Percentiles rank a stretch among this genome's conserved stretches.
These are phyloP conservation scores for Tamandua tetradactyla DNA, from an alignment of 2,797 vertebrate species.

Conservation along the genomic window DNA sequence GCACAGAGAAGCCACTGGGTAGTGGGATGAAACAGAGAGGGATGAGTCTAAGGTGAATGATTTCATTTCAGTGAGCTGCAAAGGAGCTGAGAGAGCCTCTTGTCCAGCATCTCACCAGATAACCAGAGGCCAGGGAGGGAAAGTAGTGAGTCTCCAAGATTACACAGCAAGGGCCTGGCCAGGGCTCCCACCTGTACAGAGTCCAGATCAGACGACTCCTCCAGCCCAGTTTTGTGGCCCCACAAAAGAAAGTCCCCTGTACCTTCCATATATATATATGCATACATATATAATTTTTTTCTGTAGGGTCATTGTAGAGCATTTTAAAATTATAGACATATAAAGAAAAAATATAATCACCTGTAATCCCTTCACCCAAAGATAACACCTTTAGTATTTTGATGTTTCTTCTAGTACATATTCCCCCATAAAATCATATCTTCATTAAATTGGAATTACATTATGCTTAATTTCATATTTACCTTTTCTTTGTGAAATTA, in stretches of 20 bases:
- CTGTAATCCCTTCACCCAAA: background rate
- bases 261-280: background rate
- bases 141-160: background rate
- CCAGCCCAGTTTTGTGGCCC: background rate
- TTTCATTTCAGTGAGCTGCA: background rate
- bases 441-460: background rate
- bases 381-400: background rate
- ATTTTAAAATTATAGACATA: conserved; percentile 3
- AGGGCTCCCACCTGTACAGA: background rate
- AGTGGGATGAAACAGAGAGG: background rate
- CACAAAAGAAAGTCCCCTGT: background rate
- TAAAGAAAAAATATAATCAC: background rate
- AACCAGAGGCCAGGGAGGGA: background rate
- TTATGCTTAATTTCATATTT: background rate
- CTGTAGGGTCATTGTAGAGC: background rate
- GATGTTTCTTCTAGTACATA: background rate
- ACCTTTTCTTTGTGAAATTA: conserved; percentile 24
- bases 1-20: background rate
- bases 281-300: background rate
- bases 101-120: background rate
- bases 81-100: background rate
- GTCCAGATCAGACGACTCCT: background rate
- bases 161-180: background rate
- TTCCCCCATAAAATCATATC: background rate
- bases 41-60: background rate